Evolutionary conservation across 2,888 invertebrate species (phyloP).

Genomic region (Entomobrya multifasciata): DNA sequence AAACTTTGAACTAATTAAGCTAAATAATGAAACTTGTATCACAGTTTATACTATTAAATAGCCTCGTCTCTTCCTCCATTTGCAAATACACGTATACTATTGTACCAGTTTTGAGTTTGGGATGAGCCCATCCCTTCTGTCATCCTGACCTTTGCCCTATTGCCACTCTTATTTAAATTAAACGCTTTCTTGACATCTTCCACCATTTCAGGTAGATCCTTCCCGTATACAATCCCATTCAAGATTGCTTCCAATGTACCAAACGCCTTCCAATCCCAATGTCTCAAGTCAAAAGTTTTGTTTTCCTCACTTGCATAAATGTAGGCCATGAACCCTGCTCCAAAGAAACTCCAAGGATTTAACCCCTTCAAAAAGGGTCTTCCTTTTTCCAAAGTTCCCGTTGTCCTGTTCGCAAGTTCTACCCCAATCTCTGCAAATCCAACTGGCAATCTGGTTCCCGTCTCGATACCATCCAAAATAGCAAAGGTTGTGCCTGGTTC

Average conservation of each 20-base stretch:
- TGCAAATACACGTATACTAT: no score
- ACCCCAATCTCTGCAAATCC: background rate
- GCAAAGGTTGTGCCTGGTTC: background rate
- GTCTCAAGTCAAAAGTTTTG: background rate
- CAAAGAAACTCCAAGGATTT: background rate
- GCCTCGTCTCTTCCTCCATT: no score
- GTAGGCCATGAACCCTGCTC: background rate
- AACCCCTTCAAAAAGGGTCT: background rate
- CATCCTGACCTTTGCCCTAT: no score
- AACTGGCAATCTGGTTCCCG: background rate
- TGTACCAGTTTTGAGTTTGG: no score
- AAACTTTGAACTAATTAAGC: no score
- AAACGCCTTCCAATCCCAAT: background rate
- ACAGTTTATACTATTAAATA: no score
- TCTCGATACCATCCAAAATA: background rate
- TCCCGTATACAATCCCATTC: background rate
- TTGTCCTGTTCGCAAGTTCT: background rate
- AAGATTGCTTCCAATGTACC: background rate
- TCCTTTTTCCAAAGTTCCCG: no score
- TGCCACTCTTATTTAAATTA: no score
- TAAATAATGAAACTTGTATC: no score
- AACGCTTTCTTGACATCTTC: background rate
- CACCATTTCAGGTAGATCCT: background rate
- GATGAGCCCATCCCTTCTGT: no score
- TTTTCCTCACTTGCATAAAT: background rate